phyloP scores from a whole-genome alignment of 2,113 vertebrate genomes.

The Muntiacus reevesi region DNA sequence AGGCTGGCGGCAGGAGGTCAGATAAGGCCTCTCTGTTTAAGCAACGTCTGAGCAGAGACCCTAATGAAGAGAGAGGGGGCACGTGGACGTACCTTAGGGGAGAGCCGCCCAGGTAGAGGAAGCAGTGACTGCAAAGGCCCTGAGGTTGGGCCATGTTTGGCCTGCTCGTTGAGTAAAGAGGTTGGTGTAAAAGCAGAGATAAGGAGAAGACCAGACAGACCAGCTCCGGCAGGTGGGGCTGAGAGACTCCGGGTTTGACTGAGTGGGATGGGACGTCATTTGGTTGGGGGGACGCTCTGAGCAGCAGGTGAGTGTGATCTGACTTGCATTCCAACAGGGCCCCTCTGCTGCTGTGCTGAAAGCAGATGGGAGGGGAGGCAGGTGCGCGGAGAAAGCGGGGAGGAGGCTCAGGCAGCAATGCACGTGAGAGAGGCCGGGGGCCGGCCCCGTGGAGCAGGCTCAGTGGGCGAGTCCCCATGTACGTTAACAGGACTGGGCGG shows the following conservation, averaged over 20 bases:
- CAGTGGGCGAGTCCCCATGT: rapidly evolving
- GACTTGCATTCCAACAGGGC: not conserved
- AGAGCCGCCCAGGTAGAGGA: not conserved
- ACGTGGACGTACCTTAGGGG: not conserved
- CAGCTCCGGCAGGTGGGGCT: not conserved
- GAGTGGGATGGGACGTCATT: not conserved
- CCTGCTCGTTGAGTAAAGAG: not conserved
- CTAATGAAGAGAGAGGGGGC: not conserved
- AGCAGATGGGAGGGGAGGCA: not conserved
- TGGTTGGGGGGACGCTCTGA: not conserved
- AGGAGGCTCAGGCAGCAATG: too few species aligned
- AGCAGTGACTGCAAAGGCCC: not conserved
- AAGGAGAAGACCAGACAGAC: not conserved
- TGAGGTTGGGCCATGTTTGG: not conserved
- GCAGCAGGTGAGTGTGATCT: too few species aligned
- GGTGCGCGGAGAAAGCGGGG: not conserved
- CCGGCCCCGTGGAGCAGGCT: not conserved
- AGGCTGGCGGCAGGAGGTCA: not conserved
- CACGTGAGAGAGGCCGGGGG: rapidly evolving
- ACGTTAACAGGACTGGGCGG: too few species aligned
- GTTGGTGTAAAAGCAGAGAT: not conserved
- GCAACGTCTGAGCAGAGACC: not conserved
- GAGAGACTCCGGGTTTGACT: not conserved
- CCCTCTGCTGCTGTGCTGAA: not conserved
- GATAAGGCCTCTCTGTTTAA: not conserved